A percentile compares a stretch with the other conserved stretches of the same genome.
These are phyloP conservation scores for Nothobranchius kuhntae DNA, from an alignment of 2,113 vertebrate genomes.

Conservation along the genomic window DNA sequence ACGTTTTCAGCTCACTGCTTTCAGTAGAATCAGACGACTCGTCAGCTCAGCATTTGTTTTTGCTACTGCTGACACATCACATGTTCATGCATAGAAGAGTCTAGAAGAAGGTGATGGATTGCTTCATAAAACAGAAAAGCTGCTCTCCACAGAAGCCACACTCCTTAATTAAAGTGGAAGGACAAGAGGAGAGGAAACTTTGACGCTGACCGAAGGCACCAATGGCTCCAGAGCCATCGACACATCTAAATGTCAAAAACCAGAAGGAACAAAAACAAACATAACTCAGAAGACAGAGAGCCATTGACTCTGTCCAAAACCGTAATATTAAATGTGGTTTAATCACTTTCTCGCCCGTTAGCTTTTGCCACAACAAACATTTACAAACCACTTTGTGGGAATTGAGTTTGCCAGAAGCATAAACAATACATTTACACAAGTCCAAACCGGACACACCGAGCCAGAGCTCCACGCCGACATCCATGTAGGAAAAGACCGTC, in stretches of 20 bases:
- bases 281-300: constrained; percentile 32
- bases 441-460: constrained; percentile 23
- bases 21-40: constrained; percentile 48
- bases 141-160: background rate
- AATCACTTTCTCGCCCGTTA: constrained; percentile 22
- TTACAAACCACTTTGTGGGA: constrained; percentile 4
- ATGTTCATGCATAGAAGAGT: constrained; percentile 6
- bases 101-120: constrained; percentile 2
- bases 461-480: constrained; percentile 32
- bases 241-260: constrained; percentile 41
- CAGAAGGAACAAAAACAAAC: constrained; percentile 33
- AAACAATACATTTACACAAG: constrained; percentile 6
- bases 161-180: constrained; percentile 9
- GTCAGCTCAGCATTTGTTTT: constrained; percentile 56
- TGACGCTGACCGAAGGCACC: constrained; percentile 9
- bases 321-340: constrained; percentile 38
- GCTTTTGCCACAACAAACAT: constrained; percentile 33
- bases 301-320: constrained; percentile 47
- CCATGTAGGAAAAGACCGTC: too few relatives aligned
- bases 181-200: constrained; percentile 15
- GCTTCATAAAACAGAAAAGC: background rate
- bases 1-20: constrained; percentile 43
- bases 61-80: constrained; percentile 54
- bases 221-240: constrained; percentile 21
- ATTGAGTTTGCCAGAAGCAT: constrained; percentile 7